A percentile compares a stretch with the other conserved stretches of the same genome.
Evolutionary conservation across 2,113 vertebrate species (phyloP).

Genomic region (Halcyon senegalensis): DNA sequence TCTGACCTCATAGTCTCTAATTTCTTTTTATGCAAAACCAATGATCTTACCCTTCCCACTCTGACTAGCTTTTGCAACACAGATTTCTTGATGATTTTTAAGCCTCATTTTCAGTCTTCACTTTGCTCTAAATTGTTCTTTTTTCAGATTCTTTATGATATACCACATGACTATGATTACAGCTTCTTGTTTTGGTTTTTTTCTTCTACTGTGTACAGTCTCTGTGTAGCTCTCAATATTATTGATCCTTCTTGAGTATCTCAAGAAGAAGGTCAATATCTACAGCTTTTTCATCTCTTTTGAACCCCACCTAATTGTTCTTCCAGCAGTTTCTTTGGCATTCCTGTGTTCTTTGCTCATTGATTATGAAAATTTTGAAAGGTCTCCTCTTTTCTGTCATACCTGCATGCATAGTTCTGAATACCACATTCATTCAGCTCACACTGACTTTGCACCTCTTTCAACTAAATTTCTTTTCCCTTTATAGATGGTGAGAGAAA

Average conservation of each 20-base stretch:
- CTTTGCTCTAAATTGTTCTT: not conserved
- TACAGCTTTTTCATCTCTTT: constrained; percentile 11
- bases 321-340: not conserved
- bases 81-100: not conserved
- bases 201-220: not conserved
- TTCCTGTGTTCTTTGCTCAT: not conserved
- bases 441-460: not conserved
- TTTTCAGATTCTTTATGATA: not conserved
- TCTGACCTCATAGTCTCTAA: not conserved
- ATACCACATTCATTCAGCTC: not conserved
- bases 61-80: not conserved
- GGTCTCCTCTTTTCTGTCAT: not conserved
- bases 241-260: constrained; percentile 10
- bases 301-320: not conserved
- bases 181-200: not conserved
- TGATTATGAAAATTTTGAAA: not conserved
- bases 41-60: not conserved
- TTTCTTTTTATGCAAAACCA: not conserved
- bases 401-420: not conserved
- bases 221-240: not conserved
- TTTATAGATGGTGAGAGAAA: not conserved
- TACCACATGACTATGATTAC: not conserved
- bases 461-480: not conserved
- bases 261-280: not conserved
- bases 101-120: not conserved